Percentiles rank a stretch among this genome's conserved stretches.
Conservation (phyloP, 2,797 vertebrate species). For the Acanthis flammea region DNA sequence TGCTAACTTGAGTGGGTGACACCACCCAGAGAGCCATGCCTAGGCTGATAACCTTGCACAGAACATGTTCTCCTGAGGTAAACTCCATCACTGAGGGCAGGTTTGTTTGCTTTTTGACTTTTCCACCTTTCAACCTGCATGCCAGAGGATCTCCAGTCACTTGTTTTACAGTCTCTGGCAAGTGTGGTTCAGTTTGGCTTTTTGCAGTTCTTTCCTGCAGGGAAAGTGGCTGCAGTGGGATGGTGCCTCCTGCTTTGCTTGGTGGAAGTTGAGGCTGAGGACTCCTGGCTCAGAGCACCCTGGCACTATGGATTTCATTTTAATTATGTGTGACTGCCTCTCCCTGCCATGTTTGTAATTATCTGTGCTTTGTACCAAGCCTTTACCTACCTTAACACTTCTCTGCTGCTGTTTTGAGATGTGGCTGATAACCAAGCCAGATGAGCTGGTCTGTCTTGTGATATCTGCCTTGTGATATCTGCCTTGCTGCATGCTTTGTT, state of each 20-base stretch:
- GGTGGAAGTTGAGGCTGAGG: background rate
- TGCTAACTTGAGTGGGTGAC: background rate
- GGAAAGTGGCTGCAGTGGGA: background rate
- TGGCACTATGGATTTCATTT: background rate
- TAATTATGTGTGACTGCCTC: background rate
- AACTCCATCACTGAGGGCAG: background rate
- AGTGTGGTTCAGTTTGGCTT: background rate
- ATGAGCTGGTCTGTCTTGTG: background rate
- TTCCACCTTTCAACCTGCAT: background rate
- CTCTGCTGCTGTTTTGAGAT: background rate
- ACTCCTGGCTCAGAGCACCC: background rate
- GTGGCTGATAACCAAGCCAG: background rate
- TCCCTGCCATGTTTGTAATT: background rate
- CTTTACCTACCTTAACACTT: background rate
- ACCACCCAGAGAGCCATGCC: background rate
- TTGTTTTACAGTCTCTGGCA: background rate
- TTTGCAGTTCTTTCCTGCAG: background rate
- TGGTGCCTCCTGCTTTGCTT: background rate
- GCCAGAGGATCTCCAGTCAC: background rate
- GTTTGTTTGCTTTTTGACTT: background rate
- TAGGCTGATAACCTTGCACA: background rate
- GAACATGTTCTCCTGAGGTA: fast-evolving
- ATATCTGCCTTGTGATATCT: background rate
- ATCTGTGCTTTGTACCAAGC: background rate
- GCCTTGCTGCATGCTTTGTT: background rate